Percentiles rank a stretch among this genome's conserved stretches.
These are phyloP conservation scores for Exephanes ischioxanthus DNA, from an alignment of 2,888 invertebrate genomes.

Conservation along the genomic window DNA sequence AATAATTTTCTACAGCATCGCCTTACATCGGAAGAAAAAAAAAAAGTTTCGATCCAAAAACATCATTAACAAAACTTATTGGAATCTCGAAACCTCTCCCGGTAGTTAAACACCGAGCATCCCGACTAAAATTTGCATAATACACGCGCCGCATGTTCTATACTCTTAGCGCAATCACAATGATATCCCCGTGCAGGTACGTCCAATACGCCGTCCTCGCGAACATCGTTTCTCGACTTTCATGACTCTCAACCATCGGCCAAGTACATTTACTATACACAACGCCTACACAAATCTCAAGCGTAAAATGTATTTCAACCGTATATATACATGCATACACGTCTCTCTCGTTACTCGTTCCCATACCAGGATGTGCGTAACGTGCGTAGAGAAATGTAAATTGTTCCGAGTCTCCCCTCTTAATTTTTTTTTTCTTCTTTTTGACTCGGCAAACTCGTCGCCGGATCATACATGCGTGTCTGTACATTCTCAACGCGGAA, in stretches of 20 bases:
- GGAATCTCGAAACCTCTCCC: constrained; percentile 13
- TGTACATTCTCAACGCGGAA: constrained; percentile 56
- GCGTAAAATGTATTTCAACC: background rate
- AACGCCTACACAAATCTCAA: background rate
- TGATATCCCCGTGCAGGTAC: constrained; percentile 11
- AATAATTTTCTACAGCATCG: background rate
- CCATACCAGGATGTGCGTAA: constrained; percentile 52
- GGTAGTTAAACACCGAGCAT: constrained; percentile 25
- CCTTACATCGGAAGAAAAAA: background rate
- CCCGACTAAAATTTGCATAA: constrained; percentile 49
- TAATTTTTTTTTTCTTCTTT: background rate
- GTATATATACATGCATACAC: background rate
- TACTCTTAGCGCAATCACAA: constrained; percentile 17
- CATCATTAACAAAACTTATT: constrained; percentile 6
- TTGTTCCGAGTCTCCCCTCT: constrained; percentile 19
- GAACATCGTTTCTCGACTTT: constrained; percentile 17
- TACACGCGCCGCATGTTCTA: constrained; percentile 27
- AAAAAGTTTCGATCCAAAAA: background rate
- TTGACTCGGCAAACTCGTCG: constrained; percentile 1
- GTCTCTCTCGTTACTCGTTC: constrained; percentile 2
- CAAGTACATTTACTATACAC: background rate
- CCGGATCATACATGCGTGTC: constrained; percentile 10
- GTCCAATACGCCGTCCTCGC: background rate
- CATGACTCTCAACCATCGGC: background rate
- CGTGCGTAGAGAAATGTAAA: constrained; percentile 53